Percentiles rank a stretch among this genome's conserved stretches.
phyloP scores from a whole-genome alignment of 2,888 invertebrate species.

The Drosophila mayaguana region DNA sequence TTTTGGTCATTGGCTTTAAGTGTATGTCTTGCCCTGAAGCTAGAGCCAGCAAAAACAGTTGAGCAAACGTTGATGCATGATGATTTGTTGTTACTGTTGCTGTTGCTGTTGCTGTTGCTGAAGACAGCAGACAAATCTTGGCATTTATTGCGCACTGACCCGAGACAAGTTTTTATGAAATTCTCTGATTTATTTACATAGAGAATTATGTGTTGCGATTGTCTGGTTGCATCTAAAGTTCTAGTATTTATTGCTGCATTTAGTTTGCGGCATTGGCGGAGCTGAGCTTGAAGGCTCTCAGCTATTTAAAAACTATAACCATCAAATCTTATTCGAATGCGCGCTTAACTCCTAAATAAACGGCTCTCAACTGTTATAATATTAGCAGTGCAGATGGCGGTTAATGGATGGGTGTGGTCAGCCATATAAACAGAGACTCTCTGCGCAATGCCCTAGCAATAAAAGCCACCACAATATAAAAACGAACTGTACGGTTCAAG shows the following conservation, averaged over 20 bases:
- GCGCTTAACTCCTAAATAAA: not conserved
- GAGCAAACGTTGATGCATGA: slow-evolving; percentile 42
- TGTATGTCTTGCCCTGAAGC: slow-evolving; percentile 9
- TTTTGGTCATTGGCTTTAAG: slow-evolving; percentile 57
- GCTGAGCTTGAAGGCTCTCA: not conserved
- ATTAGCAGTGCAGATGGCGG: slow-evolving; percentile 11
- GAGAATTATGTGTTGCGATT: slow-evolving; percentile 40
- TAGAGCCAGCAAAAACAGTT: not conserved
- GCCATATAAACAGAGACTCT: slow-evolving; percentile 4
- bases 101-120: slow-evolving; percentile 9
- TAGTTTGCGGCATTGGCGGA: not conserved
- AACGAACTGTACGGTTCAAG: no score
- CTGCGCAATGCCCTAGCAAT: not conserved
- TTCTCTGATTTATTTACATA: slow-evolving; percentile 64
- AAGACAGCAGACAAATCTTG: slow-evolving; percentile 40
- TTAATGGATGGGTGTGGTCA: slow-evolving; percentile 13
- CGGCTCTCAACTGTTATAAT: slow-evolving; percentile 8
- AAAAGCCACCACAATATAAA: slow-evolving; percentile 5
- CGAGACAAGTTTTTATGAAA: slow-evolving; percentile 51
- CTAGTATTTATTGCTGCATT: slow-evolving; percentile 21
- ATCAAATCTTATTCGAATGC: slow-evolving; percentile 5
- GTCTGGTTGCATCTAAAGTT: slow-evolving; percentile 9
- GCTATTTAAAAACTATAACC: slow-evolving; percentile 4
- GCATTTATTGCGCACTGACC: slow-evolving; percentile 49
- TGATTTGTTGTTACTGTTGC: slow-evolving; percentile 13